These are phyloP conservation scores for Steatornis caripensis DNA, from an alignment of 2,113 vertebrate species.

Conservation along the genomic window DNA sequence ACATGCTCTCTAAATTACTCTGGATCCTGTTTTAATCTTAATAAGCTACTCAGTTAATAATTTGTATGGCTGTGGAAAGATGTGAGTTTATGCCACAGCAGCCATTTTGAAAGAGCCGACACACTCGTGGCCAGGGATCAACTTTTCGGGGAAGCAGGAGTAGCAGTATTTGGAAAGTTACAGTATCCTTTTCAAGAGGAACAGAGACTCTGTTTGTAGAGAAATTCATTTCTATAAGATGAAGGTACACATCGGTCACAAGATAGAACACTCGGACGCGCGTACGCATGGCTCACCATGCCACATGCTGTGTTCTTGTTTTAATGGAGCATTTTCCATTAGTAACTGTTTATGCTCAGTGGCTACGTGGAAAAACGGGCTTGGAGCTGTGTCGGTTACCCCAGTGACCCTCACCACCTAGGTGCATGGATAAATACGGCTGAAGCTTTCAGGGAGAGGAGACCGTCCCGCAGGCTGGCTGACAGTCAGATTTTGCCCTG, in stretches of 20 bases:
- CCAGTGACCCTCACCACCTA: fast-evolving
- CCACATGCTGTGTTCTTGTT: not conserved
- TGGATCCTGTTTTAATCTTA: not conserved
- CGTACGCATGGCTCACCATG: fast-evolving
- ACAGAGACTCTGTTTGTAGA: not conserved
- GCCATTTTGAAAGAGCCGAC: not conserved
- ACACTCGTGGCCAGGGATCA: fast-evolving
- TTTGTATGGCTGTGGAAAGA: not conserved
- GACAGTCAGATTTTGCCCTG: not conserved
- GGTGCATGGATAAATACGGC: not conserved
- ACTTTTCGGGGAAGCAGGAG: not conserved
- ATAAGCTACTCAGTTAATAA: not conserved
- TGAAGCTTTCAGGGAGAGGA: not conserved
- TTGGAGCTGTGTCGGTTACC: not conserved
- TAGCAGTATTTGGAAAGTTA: not conserved
- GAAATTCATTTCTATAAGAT: fast-evolving
- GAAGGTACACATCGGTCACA: not conserved
- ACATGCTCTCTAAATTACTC: not conserved
- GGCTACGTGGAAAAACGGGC: not conserved
- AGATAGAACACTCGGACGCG: not conserved
- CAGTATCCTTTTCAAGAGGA: not conserved
- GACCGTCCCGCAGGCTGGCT: not conserved
- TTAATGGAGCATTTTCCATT: not conserved
- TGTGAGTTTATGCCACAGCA: not conserved
- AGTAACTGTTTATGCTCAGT: not conserved